Evolutionary conservation across 1,140 invertebrate species (phyloP), one percentile per base, ranked within the genome.

Genomic region (Lerema accius): DNA sequence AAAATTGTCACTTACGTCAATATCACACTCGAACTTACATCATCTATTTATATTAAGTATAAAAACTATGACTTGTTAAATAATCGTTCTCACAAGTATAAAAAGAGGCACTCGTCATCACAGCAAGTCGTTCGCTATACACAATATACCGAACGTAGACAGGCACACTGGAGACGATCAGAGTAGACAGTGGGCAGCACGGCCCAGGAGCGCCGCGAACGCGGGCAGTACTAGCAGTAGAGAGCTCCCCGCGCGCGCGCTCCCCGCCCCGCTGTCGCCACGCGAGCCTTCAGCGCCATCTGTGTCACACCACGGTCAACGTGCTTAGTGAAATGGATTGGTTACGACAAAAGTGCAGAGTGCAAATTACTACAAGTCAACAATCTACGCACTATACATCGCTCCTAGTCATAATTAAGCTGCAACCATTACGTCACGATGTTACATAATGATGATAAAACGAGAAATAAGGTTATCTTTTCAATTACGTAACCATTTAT

Each of bases 21-120:
- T 90, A 90, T 90, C 87, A 90, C 87, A 90, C 87, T 83, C 86
- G 78, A 81, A 78, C 86, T 90, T 90, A 90, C 84, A 89, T 90
- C 87, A 89, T 90, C 87, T 90, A 90, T 87, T 89, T 89, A 89
- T 86, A 82, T 81, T 88, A 86, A 71, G 85, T 90, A 90, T 90
- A 90, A 90, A 90, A 90, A 90, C 86, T 90, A 90, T 90, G 87
- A 90, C 87, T 90, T 89, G 82, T 89, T 89, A 89, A 90, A 89
- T 87, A 83, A 90, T 83, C 78, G 84, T 87, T 84, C 86, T 81
- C 78, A 75, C 80, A 82, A 77, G 72, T 85, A 85, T 82, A 84
- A 89, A 78, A 83, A 86, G 68, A 75, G 68, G 67, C 82, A 84
- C 72, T 80, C 79, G 68, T 80, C 77, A 87, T 86, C 83, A 90